Conservation (phyloP, 2,113 vertebrate species). For the Dasyurus viverrinus region DNA sequence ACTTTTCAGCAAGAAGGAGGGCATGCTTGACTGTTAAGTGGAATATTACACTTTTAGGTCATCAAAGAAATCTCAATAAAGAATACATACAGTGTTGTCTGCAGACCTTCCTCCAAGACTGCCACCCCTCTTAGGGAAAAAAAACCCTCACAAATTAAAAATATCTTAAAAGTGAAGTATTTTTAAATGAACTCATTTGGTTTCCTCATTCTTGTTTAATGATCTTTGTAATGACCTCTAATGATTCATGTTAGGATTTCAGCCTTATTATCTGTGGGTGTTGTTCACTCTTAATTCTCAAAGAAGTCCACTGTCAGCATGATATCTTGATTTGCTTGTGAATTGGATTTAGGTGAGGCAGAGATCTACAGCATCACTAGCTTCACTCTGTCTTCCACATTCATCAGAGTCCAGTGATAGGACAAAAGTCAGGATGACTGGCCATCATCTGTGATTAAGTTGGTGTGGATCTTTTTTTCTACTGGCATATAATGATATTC, state of each 20-base stretch:
- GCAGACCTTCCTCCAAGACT: neutral
- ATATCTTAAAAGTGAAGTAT: neutral
- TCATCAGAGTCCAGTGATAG: neutral
- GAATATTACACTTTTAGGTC: constrained; percentile 54
- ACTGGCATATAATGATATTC: neutral
- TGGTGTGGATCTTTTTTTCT: neutral
- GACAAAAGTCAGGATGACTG: neutral
- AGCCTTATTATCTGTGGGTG: neutral
- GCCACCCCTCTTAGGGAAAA: neutral
- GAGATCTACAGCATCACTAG: no score
- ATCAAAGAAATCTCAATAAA: constrained; percentile 43
- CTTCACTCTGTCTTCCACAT: neutral
- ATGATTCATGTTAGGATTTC: neutral
- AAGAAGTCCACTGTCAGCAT: neutral
- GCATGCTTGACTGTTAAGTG: constrained; percentile 63
- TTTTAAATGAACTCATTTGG: neutral
- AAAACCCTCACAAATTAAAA: neutral
- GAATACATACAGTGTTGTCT: neutral
- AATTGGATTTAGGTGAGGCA: neutral
- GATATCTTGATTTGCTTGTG: neutral
- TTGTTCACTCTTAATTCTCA: neutral
- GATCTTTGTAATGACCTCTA: neutral
- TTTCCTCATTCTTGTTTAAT: constrained; percentile 22
- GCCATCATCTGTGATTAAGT: neutral
- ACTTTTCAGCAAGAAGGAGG: constrained; percentile 73